Percentiles rank a stretch among this genome's conserved stretches.
Evolutionary conservation across 1,140 invertebrate genomes (phyloP).

Genomic region (Eriocheir sinensis): DNA sequence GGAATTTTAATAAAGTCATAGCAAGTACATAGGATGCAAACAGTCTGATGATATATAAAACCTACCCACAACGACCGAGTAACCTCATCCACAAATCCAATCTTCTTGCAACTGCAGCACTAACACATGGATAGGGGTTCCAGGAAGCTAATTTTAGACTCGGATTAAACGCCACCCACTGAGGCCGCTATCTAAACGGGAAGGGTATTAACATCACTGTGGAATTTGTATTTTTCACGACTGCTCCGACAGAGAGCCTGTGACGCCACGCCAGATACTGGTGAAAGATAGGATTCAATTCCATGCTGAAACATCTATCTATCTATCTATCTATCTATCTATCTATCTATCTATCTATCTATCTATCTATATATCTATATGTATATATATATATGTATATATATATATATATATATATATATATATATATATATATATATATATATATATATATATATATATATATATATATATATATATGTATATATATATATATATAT

Average conservation of each 20-base stretch:
- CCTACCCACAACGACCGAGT: too few relatives aligned
- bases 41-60: too few relatives aligned
- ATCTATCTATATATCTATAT: constrained; percentile 56
- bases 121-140: too few relatives aligned
- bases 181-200: not conserved
- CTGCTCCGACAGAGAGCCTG: not conserved
- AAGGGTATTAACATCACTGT: not conserved
- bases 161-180: not conserved
- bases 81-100: too few relatives aligned
- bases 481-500: not conserved
- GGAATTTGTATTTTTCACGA: not conserved
- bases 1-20: too few relatives aligned
- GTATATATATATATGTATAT: constrained; percentile 46
- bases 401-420: constrained; percentile 43
- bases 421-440: constrained; percentile 36
- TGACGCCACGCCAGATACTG: not conserved
- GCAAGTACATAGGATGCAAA: too few relatives aligned
- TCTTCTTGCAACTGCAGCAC: too few relatives aligned
- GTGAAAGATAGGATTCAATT: not conserved
- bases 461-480: not conserved
- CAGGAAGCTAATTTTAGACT: too few relatives aligned
- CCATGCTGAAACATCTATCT: not conserved
- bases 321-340: not conserved
- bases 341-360: constrained; percentile 55
- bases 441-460: not conserved